Evolutionary conservation across 2,113 vertebrate species (phyloP).

Genomic region (Eonycteris spelaea): DNA sequence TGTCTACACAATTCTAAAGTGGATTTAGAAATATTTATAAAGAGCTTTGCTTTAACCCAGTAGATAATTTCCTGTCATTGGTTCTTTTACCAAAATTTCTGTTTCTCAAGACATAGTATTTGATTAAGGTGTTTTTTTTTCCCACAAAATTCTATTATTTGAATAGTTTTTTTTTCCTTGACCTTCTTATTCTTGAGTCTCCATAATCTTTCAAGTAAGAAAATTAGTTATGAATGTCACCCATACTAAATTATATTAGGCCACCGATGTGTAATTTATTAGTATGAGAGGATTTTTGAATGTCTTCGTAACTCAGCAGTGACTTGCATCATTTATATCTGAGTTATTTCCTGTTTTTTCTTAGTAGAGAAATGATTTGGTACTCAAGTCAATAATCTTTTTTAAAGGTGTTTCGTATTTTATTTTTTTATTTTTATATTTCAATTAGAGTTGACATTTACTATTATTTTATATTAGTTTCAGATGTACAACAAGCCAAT

Average conservation of each 20-base stretch:
- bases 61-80: conserved; percentile 4
- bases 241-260: not conserved
- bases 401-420: too few species aligned
- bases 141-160: conserved; percentile 12
- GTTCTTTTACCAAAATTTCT: not conserved
- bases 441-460: too few species aligned
- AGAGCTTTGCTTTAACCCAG: not conserved
- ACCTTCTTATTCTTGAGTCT: not conserved
- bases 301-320: conserved; percentile 5
- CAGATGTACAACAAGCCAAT: not conserved
- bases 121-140: not conserved
- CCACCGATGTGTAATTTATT: not conserved
- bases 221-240: not conserved
- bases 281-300: conserved; percentile 45
- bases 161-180: conserved; percentile 16
- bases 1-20: conserved; percentile 54
- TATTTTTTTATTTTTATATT: too few species aligned
- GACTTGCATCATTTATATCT: conserved; percentile 34
- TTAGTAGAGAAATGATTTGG: not conserved
- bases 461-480: too few species aligned
- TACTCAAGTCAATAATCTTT: not conserved
- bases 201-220: conserved; percentile 38
- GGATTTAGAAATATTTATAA: not conserved
- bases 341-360: conserved; percentile 60
- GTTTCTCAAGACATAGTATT: not conserved